Evolutionary conservation across 2,797 vertebrate genomes (phyloP).

Genomic region (Pipistrellus pipistrellus): DNA sequence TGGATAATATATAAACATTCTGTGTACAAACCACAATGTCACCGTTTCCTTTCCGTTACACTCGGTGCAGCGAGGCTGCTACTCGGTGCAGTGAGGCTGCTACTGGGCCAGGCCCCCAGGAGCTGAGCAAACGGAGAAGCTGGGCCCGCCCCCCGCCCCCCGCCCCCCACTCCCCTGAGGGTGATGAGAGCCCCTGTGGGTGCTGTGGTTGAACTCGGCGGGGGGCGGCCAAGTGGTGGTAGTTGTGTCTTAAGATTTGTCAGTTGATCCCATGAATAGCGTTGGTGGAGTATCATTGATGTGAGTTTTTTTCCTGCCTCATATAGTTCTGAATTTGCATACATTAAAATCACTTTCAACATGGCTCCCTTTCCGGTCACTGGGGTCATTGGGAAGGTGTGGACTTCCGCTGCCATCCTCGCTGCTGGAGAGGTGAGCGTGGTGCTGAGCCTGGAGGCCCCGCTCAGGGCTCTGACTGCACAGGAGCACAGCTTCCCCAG

Average conservation of each 20-base stretch:
- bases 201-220: neutral
- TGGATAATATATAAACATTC: neutral
- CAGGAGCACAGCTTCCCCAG: neutral
- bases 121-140: neutral
- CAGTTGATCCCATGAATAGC: neutral
- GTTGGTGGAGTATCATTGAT: neutral
- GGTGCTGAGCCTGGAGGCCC: neutral
- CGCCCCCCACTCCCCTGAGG: too few species aligned
- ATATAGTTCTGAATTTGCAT: neutral
- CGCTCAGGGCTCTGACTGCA: accelerated
- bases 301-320: neutral
- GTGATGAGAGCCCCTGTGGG: neutral
- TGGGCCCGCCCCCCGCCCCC: neutral
- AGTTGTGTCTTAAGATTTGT: neutral
- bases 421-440: neutral
- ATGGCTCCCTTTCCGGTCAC: neutral
- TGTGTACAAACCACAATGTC: neutral
- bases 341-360: neutral
- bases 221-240: neutral
- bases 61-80: neutral
- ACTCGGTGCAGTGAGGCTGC: too few species aligned
- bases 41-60: neutral
- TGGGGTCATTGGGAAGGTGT: neutral
- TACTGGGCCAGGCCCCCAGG: neutral
- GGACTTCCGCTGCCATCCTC: neutral